Conservation (phyloP, 1,140 invertebrate species). For the Drosophila auraria region DNA sequence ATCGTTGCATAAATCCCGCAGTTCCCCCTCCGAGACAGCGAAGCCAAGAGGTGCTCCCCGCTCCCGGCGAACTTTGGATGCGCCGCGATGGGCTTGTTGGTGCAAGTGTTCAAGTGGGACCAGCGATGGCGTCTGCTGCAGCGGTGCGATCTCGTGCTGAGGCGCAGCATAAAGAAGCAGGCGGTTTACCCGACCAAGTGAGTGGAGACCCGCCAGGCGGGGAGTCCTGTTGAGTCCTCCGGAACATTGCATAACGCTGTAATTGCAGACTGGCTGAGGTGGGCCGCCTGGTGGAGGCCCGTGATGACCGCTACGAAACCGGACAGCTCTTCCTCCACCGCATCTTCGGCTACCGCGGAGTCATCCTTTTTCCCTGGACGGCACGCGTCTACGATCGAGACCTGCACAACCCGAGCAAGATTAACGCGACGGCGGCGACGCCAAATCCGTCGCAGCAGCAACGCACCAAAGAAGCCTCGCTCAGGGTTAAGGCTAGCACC, state of each 20-base stretch:
- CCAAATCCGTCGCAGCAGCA: conserved; percentile 61
- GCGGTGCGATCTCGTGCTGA: conserved; percentile 59
- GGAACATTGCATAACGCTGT: conserved; percentile 28
- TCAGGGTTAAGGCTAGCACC: conserved; percentile 81
- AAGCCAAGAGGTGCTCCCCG: conserved; percentile 34
- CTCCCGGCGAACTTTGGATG: conserved; percentile 42
- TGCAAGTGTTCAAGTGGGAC: conserved; percentile 72
- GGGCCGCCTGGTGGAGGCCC: conserved; percentile 90
- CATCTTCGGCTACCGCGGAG: conserved; percentile 98
- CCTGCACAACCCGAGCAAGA: conserved; percentile 87
- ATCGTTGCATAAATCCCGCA: conserved; percentile 64
- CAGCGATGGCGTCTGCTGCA: conserved; percentile 60
- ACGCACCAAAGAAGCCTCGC: conserved; percentile 67
- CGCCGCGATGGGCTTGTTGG: conserved; percentile 57
- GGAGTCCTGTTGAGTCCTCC: conserved; percentile 15
- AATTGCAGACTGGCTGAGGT: conserved; percentile 87
- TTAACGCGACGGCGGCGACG: conserved; percentile 45
- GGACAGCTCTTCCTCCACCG: conserved; percentile 97
- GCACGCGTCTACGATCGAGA: conserved; percentile 97
- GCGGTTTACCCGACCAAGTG: conserved; percentile 65
- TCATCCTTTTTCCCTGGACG: conserved; percentile 97
- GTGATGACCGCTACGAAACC: conserved; percentile 96
- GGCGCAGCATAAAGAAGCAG: conserved; percentile 65
- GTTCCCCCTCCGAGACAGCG: conserved; percentile 27
- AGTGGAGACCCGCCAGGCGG: conserved; percentile 25